These are phyloP conservation scores for Acleris emargana DNA, from an alignment of 2,888 invertebrate genomes.

Conservation along the genomic window DNA sequence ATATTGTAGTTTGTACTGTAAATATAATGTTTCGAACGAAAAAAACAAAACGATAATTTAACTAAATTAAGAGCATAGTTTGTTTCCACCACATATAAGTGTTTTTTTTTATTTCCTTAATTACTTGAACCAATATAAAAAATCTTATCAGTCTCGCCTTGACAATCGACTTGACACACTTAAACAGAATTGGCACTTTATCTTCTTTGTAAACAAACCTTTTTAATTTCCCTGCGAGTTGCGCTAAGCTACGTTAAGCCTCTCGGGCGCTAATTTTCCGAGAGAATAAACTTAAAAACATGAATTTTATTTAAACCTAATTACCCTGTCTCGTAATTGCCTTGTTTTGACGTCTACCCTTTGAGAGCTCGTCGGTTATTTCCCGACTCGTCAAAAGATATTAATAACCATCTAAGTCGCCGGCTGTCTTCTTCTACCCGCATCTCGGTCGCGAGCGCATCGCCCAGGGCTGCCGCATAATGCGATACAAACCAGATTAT, in stretches of 20 bases:
- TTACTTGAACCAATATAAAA: no score
- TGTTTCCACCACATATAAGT: no score
- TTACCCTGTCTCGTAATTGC: conserved; percentile 80
- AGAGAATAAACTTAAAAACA: conserved; percentile 55
- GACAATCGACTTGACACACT: not conserved
- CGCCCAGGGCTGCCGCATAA: conserved; percentile 34
- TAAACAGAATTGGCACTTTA: conserved; percentile 1
- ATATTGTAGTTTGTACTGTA: no score
- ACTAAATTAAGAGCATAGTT: no score
- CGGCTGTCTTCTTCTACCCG: conserved; percentile 64
- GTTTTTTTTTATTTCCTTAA: no score
- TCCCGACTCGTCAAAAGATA: conserved; percentile 75
- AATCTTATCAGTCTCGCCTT: no score
- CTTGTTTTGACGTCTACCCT: conserved; percentile 82
- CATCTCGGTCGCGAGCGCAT: conserved; percentile 51
- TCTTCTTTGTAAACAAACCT: conserved; percentile 20
- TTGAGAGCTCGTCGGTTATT: conserved; percentile 75
- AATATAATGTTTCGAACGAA: no score
- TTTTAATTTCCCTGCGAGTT: conserved; percentile 23
- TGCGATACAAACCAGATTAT: conserved; percentile 15
- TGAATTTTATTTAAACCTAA: conserved; percentile 76
- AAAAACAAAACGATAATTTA: no score
- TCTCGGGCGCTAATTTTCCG: conserved; percentile 46
- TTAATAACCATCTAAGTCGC: conserved; percentile 79
- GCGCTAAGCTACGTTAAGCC: conserved; percentile 28